Evolutionary conservation across 2,113 vertebrate genomes (phyloP).

Genomic region (Alethe diademata): DNA sequence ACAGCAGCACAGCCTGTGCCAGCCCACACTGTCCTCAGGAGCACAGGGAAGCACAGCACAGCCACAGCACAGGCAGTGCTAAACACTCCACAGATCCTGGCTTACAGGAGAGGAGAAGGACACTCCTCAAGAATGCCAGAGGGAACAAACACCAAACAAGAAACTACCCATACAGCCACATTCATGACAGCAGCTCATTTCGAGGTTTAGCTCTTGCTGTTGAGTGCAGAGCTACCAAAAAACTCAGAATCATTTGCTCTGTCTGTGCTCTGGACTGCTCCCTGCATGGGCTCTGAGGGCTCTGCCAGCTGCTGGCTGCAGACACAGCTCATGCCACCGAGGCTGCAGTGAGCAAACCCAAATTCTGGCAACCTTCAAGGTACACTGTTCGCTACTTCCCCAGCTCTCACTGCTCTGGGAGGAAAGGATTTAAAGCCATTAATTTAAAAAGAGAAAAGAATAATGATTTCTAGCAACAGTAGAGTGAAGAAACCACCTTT

Average conservation of each 20-base stretch:
- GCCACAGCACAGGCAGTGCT: accelerated
- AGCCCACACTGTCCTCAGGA: accelerated
- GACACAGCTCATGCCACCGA: background rate
- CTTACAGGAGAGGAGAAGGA: background rate
- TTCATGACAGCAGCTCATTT: background rate
- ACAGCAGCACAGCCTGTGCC: background rate
- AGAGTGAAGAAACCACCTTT: background rate
- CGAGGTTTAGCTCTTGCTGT: background rate
- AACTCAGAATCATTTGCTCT: no score
- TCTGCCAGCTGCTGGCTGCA: background rate
- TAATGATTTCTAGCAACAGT: background rate
- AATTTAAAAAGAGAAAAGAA: background rate
- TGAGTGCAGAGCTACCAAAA: background rate
- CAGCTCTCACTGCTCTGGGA: background rate
- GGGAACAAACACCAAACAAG: background rate
- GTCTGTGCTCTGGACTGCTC: background rate
- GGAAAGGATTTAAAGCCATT: background rate
- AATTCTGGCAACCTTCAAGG: background rate
- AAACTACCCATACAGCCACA: background rate
- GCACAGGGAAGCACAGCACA: no score
- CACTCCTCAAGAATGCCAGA: background rate
- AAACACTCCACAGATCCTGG: accelerated
- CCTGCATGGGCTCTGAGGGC: background rate
- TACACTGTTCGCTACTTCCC: accelerated
- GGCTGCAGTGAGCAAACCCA: background rate